Evolutionary conservation across 2,888 invertebrate genomes (phyloP), one percentile per base, ranked within the genome.

Genomic region (Thymelicus acteon): DNA sequence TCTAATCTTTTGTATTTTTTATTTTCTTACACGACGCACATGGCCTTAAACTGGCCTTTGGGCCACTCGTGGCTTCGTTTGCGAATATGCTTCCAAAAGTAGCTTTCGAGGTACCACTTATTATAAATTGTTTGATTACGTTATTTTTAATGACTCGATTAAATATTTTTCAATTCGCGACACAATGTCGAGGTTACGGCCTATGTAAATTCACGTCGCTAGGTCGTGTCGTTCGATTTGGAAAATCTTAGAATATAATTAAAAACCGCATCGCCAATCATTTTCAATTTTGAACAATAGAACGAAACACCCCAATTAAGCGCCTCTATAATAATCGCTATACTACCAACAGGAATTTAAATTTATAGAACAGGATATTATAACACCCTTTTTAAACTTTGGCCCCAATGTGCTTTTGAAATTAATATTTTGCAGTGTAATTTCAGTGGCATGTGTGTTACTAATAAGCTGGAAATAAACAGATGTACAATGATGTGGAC

Each of bases 221-320:
- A 80, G 79, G 79, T 84, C 83, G 84, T 84, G 82, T 78, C 74
- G 69, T 74, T 73, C 75, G 79, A 82, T 82, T 82, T 81, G 76
- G 79, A 76, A 77, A 73, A 75, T 78, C 61, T 78, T 72, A 76
- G 77, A 72, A 67, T 66, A 66, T 2, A 60, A 76, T 78, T 76
- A n/a, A 77, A 75, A 79, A 84, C 82, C 82, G 83, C 80, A 81
- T 82, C 83, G 84, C 84, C 85, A 86, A 85, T 83, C 75, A 67
- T 67, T 79, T 79, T 83, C 80, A 82, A 83, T 82, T 79, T 82
- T 80, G 75, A 65, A 49, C 44, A 60, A 70, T 52, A 37, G 40
- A 31, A 70, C 64, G 37, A 40, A 64, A 70, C 63, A 60, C 58
- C 63, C 63, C 69, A 69, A 69, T 60, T 58, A 64, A 70, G 24